Evolutionary conservation across 2,113 vertebrate species (phyloP).

Genomic region (Rhinopomastus cyanomelas): DNA sequence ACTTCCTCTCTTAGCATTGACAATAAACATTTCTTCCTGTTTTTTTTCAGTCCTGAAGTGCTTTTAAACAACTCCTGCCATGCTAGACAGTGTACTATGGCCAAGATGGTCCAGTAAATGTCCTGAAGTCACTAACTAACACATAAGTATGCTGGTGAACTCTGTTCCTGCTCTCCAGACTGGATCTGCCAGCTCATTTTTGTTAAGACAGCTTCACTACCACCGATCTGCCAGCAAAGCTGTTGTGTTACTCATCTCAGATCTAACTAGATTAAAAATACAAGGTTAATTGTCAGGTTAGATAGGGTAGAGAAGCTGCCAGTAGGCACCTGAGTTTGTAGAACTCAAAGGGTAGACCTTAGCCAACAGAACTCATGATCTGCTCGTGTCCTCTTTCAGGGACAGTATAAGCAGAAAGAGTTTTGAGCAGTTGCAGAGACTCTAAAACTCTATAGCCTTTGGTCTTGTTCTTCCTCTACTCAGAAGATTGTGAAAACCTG

Average conservation of each 20-base stretch:
- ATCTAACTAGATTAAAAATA: not conserved
- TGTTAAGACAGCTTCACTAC: not conserved
- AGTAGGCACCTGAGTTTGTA: not conserved
- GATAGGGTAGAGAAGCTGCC: not conserved
- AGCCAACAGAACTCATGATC: not conserved
- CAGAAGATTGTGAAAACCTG: not conserved
- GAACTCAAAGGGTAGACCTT: not conserved
- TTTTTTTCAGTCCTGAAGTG: not conserved
- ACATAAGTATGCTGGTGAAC: accelerated
- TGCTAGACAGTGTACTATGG: not conserved
- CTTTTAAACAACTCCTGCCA: not conserved
- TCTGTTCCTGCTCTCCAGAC: not conserved
- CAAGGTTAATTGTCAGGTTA: not conserved
- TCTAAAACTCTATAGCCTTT: not conserved
- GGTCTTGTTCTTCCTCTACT: not conserved
- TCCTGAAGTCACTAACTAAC: not conserved
- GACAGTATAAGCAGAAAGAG: not conserved
- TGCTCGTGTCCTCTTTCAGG: not conserved
- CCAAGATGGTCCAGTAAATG: not conserved
- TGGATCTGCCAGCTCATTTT: not conserved
- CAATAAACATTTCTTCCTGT: not conserved
- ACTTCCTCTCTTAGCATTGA: not conserved
- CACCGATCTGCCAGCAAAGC: not conserved
- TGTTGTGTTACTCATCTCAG: not conserved
- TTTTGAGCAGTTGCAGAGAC: not conserved